Evolutionary conservation across 2,113 vertebrate species (phyloP).

Genomic region (Diglossa brunneiventris): DNA sequence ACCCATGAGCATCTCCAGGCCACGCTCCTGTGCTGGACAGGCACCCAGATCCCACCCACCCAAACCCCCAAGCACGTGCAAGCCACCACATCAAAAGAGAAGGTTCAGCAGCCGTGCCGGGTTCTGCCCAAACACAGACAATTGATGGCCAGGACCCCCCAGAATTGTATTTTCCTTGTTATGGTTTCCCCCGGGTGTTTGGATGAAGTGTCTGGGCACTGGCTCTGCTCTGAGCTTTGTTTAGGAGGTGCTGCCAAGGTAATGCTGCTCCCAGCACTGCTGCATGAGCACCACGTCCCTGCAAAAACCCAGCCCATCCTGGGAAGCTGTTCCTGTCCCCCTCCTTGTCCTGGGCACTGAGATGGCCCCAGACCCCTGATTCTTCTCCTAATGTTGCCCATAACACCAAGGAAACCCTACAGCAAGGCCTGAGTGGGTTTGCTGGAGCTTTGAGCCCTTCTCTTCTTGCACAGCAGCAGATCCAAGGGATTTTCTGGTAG

Average conservation of each 20-base stretch:
- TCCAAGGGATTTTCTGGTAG: background rate
- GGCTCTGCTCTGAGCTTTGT: background rate
- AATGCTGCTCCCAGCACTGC: background rate
- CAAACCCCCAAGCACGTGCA: background rate
- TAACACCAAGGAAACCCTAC: background rate
- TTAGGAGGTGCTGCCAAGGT: slow-evolving; percentile 24
- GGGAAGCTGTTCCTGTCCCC: background rate
- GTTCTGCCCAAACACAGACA: background rate
- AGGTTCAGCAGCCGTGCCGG: fast-evolving
- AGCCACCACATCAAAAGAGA: background rate
- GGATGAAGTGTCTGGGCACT: background rate
- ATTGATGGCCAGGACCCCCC: background rate
- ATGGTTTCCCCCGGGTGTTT: background rate
- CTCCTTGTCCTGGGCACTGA: fast-evolving
- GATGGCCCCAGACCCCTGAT: fast-evolving
- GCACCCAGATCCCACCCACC: background rate
- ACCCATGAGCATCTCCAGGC: background rate
- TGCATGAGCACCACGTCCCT: background rate
- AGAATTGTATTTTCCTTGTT: background rate
- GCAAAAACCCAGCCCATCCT: background rate
- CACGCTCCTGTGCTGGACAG: fast-evolving
- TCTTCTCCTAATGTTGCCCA: background rate
- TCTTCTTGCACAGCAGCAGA: background rate
- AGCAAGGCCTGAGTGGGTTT: background rate
- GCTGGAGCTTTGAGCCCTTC: background rate